These are phyloP conservation scores for Campopleginae sp. DNA, from an alignment of 2,888 invertebrate genomes.

Conservation along the genomic window DNA sequence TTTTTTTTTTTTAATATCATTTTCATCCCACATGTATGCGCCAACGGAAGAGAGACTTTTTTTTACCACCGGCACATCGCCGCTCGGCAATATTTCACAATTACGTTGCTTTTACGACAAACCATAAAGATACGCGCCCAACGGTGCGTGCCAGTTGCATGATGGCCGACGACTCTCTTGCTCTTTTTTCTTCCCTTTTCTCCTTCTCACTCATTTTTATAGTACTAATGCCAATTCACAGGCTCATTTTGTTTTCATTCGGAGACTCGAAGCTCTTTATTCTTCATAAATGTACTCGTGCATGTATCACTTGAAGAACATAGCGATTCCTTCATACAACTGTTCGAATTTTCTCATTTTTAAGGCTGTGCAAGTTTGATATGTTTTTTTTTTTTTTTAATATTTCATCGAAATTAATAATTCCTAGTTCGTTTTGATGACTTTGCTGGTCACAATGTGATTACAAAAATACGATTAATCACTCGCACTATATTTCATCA, in stretches of 20 bases:
- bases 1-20: conserved; percentile 47
- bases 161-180: conserved; percentile 74
- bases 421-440: background rate
- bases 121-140: conserved; percentile 79
- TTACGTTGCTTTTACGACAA: conserved; percentile 80
- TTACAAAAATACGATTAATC: background rate
- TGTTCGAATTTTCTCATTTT: background rate
- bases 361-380: background rate
- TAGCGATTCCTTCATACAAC: background rate
- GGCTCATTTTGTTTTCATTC: conserved; percentile 27
- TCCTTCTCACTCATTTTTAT: conserved; percentile 74
- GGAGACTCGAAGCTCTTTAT: conserved; percentile 40
- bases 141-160: conserved; percentile 79
- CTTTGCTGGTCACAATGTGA: background rate
- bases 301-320: conserved; percentile 2
- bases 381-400: background rate
- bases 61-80: conserved; percentile 76
- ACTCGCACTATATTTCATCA: background rate
- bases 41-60: conserved; percentile 38
- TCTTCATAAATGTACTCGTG: conserved; percentile 39
- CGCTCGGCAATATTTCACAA: conserved; percentile 81
- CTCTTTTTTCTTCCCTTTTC: conserved; percentile 36
- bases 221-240: conserved; percentile 69
- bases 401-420: background rate
- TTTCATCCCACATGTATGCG: conserved; percentile 41